phyloP scores from a whole-genome alignment of 1,140 invertebrate genomes.

The Drosophila paulistorum region DNA sequence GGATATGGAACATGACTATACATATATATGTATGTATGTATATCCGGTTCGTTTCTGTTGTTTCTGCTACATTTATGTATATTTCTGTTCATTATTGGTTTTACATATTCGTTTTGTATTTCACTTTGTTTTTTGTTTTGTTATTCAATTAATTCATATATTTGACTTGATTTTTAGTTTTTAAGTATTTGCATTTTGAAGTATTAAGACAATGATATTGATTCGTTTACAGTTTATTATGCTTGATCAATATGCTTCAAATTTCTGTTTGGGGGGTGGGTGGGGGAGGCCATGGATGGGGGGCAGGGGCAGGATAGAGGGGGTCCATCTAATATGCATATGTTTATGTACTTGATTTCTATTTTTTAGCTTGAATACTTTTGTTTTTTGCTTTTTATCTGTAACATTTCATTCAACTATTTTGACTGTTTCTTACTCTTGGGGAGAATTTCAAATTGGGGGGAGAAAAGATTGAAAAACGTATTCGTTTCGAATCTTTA shows the following conservation, averaged over 20 bases:
- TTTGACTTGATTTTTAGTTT: conserved; percentile 44
- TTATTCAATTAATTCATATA: conserved; percentile 53
- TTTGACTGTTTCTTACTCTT: conserved; percentile 3
- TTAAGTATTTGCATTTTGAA: conserved; percentile 67
- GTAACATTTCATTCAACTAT: conserved; percentile 59
- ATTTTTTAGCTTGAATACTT: conserved; percentile 29
- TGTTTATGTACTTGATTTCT: conserved; percentile 37
- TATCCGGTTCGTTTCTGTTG: too few relatives aligned
- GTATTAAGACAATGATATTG: conserved; percentile 61
- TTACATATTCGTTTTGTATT: conserved; percentile 57
- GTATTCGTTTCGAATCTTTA: conserved; percentile 9
- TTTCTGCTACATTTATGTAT: conserved; percentile 41
- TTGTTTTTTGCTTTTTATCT: conserved; percentile 34
- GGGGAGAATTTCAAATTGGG: neutral
- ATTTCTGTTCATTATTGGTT: conserved; percentile 64
- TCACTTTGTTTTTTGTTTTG: neutral
- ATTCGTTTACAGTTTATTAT: conserved; percentile 48
- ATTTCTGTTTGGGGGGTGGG: conserved; percentile 14
- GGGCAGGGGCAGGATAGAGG: neutral
- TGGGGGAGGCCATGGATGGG: neutral
- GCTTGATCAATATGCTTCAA: conserved; percentile 37
- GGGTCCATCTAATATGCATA: conserved; percentile 11
- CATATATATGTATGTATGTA: too few relatives aligned
- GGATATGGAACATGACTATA: conserved; percentile 24
- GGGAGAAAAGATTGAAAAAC: conserved; percentile 36